Evolutionary conservation across 2,888 invertebrate genomes (phyloP).

Genomic region (Agriopis marginaria): DNA sequence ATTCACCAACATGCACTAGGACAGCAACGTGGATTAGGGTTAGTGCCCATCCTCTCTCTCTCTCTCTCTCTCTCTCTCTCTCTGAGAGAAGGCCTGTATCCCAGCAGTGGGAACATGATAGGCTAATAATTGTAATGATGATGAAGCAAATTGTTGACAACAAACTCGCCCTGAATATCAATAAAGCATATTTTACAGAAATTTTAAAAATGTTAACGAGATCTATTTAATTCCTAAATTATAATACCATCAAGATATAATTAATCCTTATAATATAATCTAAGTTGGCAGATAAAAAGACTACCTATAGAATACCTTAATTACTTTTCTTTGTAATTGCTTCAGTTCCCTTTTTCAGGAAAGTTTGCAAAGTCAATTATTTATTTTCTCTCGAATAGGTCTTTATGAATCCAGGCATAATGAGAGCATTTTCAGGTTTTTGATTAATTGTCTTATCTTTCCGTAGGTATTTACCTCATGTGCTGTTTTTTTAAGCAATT

Average conservation of each 20-base stretch:
- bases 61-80: too few species aligned
- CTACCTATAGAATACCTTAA: constrained; percentile 28
- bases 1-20: too few species aligned
- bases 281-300: constrained; percentile 16
- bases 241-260: background rate
- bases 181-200: background rate
- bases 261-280: constrained; percentile 12
- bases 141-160: background rate
- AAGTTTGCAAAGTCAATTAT: constrained; percentile 27
- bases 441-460: background rate
- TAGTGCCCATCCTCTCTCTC: too few species aligned
- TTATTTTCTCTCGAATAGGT: constrained; percentile 20
- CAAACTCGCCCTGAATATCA: background rate
- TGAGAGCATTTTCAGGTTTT: constrained; percentile 2
- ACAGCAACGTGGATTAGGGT: too few species aligned
- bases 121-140: too few species aligned
- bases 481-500: too few species aligned
- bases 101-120: too few species aligned
- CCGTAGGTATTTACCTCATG: too few species aligned
- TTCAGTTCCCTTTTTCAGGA: constrained; percentile 24
- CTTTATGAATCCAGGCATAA: constrained; percentile 14
- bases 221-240: background rate
- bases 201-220: background rate
- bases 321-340: constrained; percentile 37
- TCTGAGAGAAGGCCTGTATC: too few species aligned